A percentile compares a stretch with the other conserved stretches of the same genome.
Conservation (phyloP, 53 echinoderm and acorn worm species). For the Holothuria leucospilota region DNA sequence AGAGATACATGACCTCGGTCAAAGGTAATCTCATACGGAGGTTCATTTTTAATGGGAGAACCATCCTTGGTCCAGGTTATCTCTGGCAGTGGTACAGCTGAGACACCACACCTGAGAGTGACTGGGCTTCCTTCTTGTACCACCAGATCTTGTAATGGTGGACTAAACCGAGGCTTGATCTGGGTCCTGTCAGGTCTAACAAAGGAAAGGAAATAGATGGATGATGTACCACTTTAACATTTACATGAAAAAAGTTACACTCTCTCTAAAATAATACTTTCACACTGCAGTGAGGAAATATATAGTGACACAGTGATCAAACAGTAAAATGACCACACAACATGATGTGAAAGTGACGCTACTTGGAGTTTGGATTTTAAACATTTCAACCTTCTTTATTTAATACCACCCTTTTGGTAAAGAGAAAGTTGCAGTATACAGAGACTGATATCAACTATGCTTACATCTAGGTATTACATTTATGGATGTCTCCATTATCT, state of each 20-base stretch:
- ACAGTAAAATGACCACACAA: too few species aligned
- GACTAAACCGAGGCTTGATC: conserved; percentile 65
- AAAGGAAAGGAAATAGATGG: background rate
- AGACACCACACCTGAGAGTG: conserved; percentile 53
- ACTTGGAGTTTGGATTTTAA: too few species aligned
- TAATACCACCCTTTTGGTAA: too few species aligned
- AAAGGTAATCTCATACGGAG: conserved; percentile 66
- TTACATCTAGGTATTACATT: too few species aligned
- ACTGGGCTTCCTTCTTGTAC: conserved; percentile 58
- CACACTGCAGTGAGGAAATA: too few species aligned
- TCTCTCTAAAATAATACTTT: too few species aligned
- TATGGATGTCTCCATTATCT: too few species aligned
- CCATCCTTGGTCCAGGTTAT: conserved; percentile 80
- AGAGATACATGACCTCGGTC: conserved; percentile 64
- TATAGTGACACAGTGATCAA: too few species aligned
- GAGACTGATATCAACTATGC: too few species aligned
- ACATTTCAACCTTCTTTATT: too few species aligned
- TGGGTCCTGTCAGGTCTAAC: conserved; percentile 2
- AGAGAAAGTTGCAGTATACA: too few species aligned
- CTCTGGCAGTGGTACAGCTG: conserved; percentile 47
- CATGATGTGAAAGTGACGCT: too few species aligned
- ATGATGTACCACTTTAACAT: background rate
- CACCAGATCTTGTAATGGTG: conserved; percentile 56
- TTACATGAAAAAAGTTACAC: background rate
- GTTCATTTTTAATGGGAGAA: conserved; percentile 47